These are phyloP conservation scores for Triplophysa rosa DNA, from an alignment of 2,113 vertebrate genomes.

Conservation along the genomic window DNA sequence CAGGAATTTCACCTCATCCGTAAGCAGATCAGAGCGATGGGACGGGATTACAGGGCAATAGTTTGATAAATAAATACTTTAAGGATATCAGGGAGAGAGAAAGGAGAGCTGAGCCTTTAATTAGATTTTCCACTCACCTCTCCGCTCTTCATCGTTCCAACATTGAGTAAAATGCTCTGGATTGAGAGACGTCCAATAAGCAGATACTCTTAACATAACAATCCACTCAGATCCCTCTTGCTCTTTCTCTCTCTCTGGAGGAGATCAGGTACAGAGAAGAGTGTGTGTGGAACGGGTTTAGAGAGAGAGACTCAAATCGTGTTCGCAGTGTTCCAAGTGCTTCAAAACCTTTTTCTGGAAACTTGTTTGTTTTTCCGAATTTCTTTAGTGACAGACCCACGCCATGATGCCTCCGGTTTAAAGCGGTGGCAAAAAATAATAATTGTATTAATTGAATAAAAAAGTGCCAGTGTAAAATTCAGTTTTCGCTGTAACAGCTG, in stretches of 20 bases:
- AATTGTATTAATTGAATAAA: background rate
- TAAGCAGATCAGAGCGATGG: conserved; percentile 51
- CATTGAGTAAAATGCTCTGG: conserved; percentile 15
- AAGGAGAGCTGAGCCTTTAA: conserved; percentile 62
- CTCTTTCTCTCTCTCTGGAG: background rate
- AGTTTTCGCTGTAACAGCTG: background rate
- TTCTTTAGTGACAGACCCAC: background rate
- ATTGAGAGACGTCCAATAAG: conserved; percentile 39
- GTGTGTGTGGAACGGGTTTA: background rate
- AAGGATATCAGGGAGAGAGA: conserved; percentile 55
- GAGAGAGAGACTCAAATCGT: background rate
- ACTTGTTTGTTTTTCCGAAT: background rate
- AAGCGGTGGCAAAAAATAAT: background rate
- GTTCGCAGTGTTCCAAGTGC: background rate
- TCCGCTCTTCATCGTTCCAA: conserved; percentile 4
- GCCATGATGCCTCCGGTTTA: too few species aligned
- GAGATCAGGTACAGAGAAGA: background rate
- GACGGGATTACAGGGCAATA: conserved; percentile 64
- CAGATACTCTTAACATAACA: conserved; percentile 45
- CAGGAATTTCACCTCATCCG: conserved; percentile 57
- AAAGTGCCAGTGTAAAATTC: background rate
- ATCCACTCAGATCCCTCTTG: conserved; percentile 21
- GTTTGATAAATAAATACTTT: conserved; percentile 64
- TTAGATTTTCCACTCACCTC: conserved; percentile 63
- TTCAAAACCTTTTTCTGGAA: too few species aligned